Base-by-base conservation (phyloP, 1,140 invertebrate species). In the Anastrepha ludens region DNA sequence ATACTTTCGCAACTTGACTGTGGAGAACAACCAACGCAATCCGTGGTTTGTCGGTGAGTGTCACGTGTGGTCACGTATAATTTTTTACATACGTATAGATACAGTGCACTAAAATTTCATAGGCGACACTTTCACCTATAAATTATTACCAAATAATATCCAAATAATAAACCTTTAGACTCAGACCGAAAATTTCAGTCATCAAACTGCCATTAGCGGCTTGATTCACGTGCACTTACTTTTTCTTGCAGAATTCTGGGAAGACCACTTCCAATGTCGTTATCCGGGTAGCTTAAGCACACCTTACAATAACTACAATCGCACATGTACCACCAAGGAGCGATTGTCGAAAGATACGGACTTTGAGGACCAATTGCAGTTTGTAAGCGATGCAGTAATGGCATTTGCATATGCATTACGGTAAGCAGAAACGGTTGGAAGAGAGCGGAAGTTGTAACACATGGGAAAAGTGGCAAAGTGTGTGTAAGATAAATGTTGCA, bases 321-420 rank as follows among this genome's bases (percentile, higher is more conserved):
- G 93, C 13, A 89, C 91, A 0, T 98, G 97, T 91, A 96, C 96
- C 0, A 96, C 95, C 0, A 94, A 94, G 44, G 97, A 98, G 90
- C 94, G 95, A 11, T 95, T 98, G 1, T 96, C 95, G 0, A 94
- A 94, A 41, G 94, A 97, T 70, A 98, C 96, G 0, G 96, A 96
- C 87, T 98, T 98, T 89, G 98, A 98, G 93, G 96, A 96, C 90
- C 98, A 98, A 91, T 94, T 98, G 64, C 98, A 98, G 93, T 98
- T 98, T 93, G 98, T 98, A 44, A 97, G 97, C 47, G 98, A 98
- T 93, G 97, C 98, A 41, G 97, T 98, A 0, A 96, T 98, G 96
- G 97, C 97, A 3, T 98, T 98, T 92, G 97, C 97, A 44, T 96
- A 97, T 90, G 97, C 98, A 81, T 95, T 98, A 89, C 95, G 95